These are phyloP conservation scores for Orestias chungarensis DNA, from an alignment of 2,797 vertebrate species.

Conservation along the genomic window DNA sequence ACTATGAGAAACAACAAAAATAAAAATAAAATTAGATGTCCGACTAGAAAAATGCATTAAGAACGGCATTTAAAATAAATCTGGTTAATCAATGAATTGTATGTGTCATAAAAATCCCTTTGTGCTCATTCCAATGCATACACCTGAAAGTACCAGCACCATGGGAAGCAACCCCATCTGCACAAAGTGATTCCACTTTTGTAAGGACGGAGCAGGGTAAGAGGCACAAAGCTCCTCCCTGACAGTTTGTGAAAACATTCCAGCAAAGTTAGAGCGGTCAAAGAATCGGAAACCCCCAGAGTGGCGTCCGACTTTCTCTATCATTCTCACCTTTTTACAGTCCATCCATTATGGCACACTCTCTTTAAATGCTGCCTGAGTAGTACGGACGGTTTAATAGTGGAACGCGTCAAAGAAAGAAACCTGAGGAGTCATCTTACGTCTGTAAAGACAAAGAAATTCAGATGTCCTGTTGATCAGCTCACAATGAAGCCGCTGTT, in stretches of 20 bases:
- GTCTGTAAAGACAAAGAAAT: slow-evolving; percentile 36
- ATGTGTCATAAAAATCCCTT: background rate
- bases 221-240: slow-evolving; percentile 79
- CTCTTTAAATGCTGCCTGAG: background rate
- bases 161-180: slow-evolving; percentile 17
- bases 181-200: slow-evolving; percentile 38
- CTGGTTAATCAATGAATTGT: background rate
- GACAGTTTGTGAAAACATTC: slow-evolving; percentile 84
- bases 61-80: background rate
- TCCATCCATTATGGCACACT: background rate
- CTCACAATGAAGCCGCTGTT: slow-evolving; percentile 78
- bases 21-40: background rate
- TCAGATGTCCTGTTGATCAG: slow-evolving; percentile 34
- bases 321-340: slow-evolving; percentile 39
- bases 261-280: slow-evolving; percentile 73
- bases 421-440: slow-evolving; percentile 28
- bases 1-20: background rate
- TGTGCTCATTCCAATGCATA: background rate
- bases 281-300: slow-evolving; percentile 69
- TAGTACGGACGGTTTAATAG: slow-evolving; percentile 22
- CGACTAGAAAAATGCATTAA: background rate
- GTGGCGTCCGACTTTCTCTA: slow-evolving; percentile 45
- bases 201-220: slow-evolving; percentile 50
- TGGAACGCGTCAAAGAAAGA: slow-evolving; percentile 6
- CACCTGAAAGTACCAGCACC: slow-evolving; percentile 4